Percentiles rank a stretch among this genome's conserved stretches.
These are phyloP conservation scores for Phengaris alcon DNA, from an alignment of 2,888 invertebrate genomes.

Conservation along the genomic window DNA sequence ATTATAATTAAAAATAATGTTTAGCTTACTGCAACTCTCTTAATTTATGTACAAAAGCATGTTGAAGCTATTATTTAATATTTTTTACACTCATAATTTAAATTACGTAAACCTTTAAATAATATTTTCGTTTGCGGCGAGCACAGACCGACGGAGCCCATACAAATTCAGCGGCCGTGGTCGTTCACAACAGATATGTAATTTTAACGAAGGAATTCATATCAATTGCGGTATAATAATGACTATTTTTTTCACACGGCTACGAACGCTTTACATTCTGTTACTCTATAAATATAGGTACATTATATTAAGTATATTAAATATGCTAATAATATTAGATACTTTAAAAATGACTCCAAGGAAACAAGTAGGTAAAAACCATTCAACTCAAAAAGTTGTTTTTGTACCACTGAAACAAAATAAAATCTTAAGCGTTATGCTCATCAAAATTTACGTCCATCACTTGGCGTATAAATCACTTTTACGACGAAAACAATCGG, in stretches of 20 bases:
- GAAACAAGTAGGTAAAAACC: not conserved
- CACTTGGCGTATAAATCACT: not conserved
- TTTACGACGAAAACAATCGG: constrained; percentile 21
- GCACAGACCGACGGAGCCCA: not conserved
- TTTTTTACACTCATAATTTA: not conserved
- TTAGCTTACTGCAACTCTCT: too few relatives aligned
- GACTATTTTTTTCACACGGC: not conserved
- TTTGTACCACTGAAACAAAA: not conserved
- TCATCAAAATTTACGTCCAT: constrained; percentile 11
- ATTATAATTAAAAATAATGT: too few relatives aligned
- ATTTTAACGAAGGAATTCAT: not conserved
- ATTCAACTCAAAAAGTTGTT: not conserved
- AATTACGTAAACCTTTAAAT: constrained; percentile 2
- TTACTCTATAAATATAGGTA: not conserved
- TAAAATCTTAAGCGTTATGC: constrained; percentile 14
- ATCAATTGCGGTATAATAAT: not conserved
- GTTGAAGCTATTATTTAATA: not conserved
- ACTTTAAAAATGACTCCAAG: not conserved
- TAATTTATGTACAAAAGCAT: too few relatives aligned
- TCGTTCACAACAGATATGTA: not conserved
- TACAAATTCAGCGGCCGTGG: not conserved
- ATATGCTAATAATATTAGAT: too few relatives aligned
- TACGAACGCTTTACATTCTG: not conserved
- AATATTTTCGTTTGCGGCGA: not conserved
- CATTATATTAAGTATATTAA: too few relatives aligned